phyloP scores from a whole-genome alignment of 2,888 invertebrate species.

The Ganaspis brasiliensis region DNA sequence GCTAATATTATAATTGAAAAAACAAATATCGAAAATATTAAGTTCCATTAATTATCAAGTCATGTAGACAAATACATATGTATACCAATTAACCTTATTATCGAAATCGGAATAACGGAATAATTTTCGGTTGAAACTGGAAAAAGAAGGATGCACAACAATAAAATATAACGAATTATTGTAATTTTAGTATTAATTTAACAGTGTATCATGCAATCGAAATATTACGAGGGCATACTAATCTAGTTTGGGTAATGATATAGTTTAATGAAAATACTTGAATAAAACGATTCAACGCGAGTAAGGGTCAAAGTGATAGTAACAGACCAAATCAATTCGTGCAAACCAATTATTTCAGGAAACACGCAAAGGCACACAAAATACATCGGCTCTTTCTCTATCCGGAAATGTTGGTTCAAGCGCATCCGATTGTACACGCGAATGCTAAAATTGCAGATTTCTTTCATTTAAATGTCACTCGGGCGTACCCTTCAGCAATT shows the following conservation, averaged over 20 bases:
- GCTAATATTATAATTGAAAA: too few relatives aligned
- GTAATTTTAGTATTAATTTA: too few relatives aligned
- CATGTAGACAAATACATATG: too few relatives aligned
- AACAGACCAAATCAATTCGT: conserved; percentile 42
- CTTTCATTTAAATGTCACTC: conserved; percentile 40
- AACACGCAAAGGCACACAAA: conserved; percentile 43
- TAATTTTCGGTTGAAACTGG: too few relatives aligned
- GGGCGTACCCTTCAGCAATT: not conserved
- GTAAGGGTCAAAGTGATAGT: conserved; percentile 30
- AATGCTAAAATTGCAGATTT: conserved; percentile 42
- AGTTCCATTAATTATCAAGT: too few relatives aligned
- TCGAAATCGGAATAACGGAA: too few relatives aligned
- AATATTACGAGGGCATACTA: conserved; percentile 27
- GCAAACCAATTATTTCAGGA: conserved; percentile 43
- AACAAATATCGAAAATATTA: too few relatives aligned
- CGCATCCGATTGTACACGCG: conserved; percentile 30
- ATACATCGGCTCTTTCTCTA: conserved; percentile 37
- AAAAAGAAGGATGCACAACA: too few relatives aligned
- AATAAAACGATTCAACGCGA: conserved; percentile 32
- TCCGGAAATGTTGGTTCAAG: conserved; percentile 38
- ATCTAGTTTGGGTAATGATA: conserved; percentile 49
- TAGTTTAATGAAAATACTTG: conserved; percentile 59
- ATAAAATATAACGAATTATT: too few relatives aligned
- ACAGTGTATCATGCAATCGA: not conserved
- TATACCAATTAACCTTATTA: too few relatives aligned